These are phyloP conservation scores for Muricea muricata DNA, from an alignment of 92 coral and sea anemone genomes.

Conservation along the genomic window DNA sequence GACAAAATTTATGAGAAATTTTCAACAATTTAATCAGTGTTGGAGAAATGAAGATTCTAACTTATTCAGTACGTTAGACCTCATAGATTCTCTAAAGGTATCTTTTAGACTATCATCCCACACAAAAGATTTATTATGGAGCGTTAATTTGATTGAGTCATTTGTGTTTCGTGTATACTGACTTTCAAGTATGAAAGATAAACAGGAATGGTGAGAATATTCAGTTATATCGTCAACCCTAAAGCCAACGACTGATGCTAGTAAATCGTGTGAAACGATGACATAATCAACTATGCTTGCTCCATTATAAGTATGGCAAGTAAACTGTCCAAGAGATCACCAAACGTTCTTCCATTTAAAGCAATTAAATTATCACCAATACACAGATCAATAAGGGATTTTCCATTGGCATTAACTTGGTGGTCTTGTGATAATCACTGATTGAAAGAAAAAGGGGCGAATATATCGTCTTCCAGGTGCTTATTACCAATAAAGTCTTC, in stretches of 20 bases:
- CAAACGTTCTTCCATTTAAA: constrained; percentile 49
- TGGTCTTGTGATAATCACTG: background rate
- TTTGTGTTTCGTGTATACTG: background rate
- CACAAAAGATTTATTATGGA: background rate
- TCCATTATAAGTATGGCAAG: constrained; percentile 56
- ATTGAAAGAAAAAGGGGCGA: background rate
- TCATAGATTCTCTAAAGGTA: background rate
- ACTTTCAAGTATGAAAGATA: background rate
- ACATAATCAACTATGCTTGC: background rate
- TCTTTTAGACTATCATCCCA: background rate
- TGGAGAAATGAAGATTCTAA: background rate
- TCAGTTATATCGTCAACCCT: constrained; percentile 28
- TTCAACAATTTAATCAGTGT: background rate
- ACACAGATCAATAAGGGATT: background rate
- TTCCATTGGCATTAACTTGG: background rate
- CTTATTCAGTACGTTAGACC: background rate
- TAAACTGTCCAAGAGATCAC: constrained; percentile 55
- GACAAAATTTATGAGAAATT: background rate
- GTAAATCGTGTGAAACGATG: background rate
- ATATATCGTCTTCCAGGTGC: background rate
- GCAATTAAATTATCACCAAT: constrained; percentile 14
- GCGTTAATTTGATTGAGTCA: background rate
- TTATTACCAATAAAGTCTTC: too few species aligned
- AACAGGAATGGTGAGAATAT: background rate
- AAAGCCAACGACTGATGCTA: background rate